A percentile compares a stretch with the other conserved stretches of the same genome.
phyloP scores from a whole-genome alignment of 1,140 invertebrate species.

The Amphibalanus amphitrite region DNA sequence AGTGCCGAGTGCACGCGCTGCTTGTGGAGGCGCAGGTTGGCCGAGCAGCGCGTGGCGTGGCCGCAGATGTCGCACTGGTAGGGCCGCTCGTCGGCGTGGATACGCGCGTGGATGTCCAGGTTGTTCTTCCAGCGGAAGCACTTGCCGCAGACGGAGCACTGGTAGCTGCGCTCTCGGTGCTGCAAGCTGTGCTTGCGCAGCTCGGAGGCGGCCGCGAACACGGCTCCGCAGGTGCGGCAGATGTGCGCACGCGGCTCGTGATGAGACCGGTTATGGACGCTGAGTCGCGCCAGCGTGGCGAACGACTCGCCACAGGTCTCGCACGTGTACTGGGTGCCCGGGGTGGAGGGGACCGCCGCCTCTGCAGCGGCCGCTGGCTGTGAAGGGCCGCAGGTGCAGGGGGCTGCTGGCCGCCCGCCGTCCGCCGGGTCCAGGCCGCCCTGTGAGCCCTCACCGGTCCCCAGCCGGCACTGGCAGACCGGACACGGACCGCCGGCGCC shows the following conservation, averaged over 20 bases:
- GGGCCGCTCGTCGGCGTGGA: constrained; percentile 20
- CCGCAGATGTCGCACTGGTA: constrained; percentile 85
- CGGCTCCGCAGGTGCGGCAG: not conserved
- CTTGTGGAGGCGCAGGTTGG: not conserved
- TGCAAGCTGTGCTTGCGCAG: not conserved
- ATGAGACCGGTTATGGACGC: not conserved
- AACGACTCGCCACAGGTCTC: not conserved
- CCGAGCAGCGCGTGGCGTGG: not conserved
- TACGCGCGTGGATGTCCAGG: constrained; percentile 44
- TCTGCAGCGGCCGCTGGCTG: no score
- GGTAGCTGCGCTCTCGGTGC: constrained; percentile 9
- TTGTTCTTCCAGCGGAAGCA: constrained; percentile 60
- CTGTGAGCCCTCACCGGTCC: no score
- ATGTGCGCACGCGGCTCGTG: not conserved
- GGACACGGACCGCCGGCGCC: not conserved
- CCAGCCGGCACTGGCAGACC: not conserved
- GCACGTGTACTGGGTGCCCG: not conserved
- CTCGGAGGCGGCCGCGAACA: not conserved
- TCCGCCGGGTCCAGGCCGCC: not conserved
- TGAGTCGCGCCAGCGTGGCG: not conserved
- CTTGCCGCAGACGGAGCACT: constrained; percentile 25
- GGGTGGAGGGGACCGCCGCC: no score
- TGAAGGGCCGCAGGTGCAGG: not conserved
- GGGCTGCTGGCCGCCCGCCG: no score
- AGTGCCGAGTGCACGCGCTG: not conserved